Evolutionary conservation across 2,113 vertebrate genomes (phyloP), one percentile per base, ranked within the genome.

Genomic region (Toxotes jaculatrix): DNA sequence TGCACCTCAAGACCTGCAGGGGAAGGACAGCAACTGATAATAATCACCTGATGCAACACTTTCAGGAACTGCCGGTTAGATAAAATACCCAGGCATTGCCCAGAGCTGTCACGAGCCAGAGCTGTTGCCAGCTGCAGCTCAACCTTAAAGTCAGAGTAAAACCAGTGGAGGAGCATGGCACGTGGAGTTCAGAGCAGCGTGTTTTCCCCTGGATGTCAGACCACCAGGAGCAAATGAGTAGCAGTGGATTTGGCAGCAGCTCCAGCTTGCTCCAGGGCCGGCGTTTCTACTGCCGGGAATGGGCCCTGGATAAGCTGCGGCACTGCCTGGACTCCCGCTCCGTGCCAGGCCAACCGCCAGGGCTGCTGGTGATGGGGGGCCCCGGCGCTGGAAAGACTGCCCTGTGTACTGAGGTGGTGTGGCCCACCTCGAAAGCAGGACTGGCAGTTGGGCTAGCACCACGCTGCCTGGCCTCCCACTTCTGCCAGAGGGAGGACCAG

Each of bases 241-340:
- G 66, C 61, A 38, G 80, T 31, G 79, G 77, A 75, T 86, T 77
- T 21, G 74, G 73, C 60, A 77, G 88, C 76, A 86, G 87, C 70
- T 75, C 84, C 74, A 95, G 95, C 84, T 87, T 91, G 75, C 92
- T 95, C 59, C 92, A 17, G 90, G 95, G 95, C 76, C 94, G 92
- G 36, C 83, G 83, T 34, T 96, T 96, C 91, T 93, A 93, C 84
- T 95, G 96, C 85, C 94, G 96, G 62, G 95, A 96, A 92, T 96
- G 96, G 96, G 96, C 95, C 66, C 92, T 96, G 83, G 94, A 94
- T 31, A 96, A 96, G 90, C 83, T 96, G 71, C 89, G 90, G 40
- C 92, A 81, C 84, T 94, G 92, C 79, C 88, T 96, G 87, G 95
- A 94, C 1, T 63, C 85, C 7, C 88, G 94, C 14, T 74, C 87